Conservation (phyloP, 2,888 invertebrate species). For the Geophilus truncorum region DNA sequence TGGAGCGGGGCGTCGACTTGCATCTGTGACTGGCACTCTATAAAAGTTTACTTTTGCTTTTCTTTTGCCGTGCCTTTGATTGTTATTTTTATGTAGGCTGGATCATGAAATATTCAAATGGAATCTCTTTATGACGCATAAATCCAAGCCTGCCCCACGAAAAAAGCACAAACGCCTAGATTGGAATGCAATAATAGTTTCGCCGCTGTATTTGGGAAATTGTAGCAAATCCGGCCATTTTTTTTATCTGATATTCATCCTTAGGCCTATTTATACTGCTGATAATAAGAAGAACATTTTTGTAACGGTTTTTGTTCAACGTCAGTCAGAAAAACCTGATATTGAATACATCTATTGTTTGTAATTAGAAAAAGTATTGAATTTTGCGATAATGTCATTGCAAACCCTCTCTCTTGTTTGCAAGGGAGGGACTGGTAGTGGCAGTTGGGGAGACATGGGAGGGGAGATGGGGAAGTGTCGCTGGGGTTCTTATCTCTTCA, state of each 20-base stretch:
- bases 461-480: background rate
- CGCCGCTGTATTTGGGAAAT: background rate
- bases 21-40: background rate
- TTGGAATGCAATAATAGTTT: background rate
- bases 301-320: background rate
- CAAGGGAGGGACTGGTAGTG: no score
- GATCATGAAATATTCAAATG: background rate
- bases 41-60: background rate
- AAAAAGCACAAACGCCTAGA: background rate
- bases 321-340: no score
- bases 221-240: background rate
- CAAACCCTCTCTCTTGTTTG: background rate
- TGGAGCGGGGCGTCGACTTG: background rate
- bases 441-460: background rate
- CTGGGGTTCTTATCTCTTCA: background rate
- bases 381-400: background rate
- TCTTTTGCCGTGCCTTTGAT: background rate
- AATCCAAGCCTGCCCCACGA: background rate
- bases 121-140: background rate
- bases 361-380: background rate
- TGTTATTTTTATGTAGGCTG: background rate
- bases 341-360: background rate
- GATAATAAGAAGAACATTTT: background rate
- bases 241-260: background rate
- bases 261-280: background rate